Evolutionary conservation across 2,113 vertebrate species (phyloP), one percentile per base, ranked within the genome.

Genomic region (Neofelis nebulosa): DNA sequence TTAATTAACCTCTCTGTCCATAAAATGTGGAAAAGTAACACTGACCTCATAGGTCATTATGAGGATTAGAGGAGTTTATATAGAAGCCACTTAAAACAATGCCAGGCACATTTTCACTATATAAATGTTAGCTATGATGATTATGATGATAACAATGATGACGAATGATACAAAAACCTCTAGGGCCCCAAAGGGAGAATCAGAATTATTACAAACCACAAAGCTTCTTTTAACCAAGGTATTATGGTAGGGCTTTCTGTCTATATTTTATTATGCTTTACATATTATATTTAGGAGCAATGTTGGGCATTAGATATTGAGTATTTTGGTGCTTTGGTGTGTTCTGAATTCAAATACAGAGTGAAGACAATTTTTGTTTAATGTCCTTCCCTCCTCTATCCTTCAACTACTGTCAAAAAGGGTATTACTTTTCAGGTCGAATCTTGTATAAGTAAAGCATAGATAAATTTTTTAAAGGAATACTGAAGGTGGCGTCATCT

Each of bases 341-440:
- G 14, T 97, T 97, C 66, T 93, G 36, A 96, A 96, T 91, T 96
- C 23, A 63, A 38, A 79, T 55, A 52, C 13, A 95, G 31, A 88
- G 52, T 79, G 52, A 84, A 38, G 23, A 89, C 11, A 84, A 95
- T 84, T 89, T 71, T 61, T 91, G 45, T 57, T 82, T 87, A 91
- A 87, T 95, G 52, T 52, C 18, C 61, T 88, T 96, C 55, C 23
- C 3, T 88, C 55, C 8, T 73, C 29, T 66, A 61, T 68, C 45
- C 7, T 80, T 95, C 41, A 88, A 52, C 16, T 96, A 71, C 9
- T 83, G 7, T 90, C 38, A 73, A 97, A 84, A 55, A 96, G 52
- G 66, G 0, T 27, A 91, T 84, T 84, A 93, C 7, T 92, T 95
- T 36, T 65, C 61, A 91, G n/a, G 45, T 8, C 89, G 23, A 83